Percentiles rank a stretch among this genome's conserved stretches.
These are phyloP conservation scores for Blastobasis lacticolella DNA, from an alignment of 2,888 invertebrate species.

Conservation along the genomic window DNA sequence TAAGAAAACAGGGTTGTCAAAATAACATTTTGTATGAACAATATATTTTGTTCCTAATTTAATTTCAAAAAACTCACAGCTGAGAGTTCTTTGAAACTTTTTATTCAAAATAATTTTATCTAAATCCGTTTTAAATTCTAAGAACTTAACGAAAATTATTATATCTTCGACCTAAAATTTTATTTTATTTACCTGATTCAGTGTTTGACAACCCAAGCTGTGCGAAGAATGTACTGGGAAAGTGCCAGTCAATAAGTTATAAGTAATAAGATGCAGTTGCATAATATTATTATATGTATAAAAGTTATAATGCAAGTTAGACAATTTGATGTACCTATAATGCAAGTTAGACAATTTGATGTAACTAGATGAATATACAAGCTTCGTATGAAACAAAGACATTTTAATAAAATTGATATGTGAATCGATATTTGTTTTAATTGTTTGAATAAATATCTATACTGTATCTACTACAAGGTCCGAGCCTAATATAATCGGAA, in stretches of 20 bases:
- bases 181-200: too few relatives aligned
- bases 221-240: not conserved
- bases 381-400: slow-evolving; percentile 64
- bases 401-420: slow-evolving; percentile 72
- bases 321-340: slow-evolving; percentile 30
- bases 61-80: too few relatives aligned
- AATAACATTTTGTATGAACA: too few relatives aligned
- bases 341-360: slow-evolving; percentile 60
- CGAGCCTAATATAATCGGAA: not conserved
- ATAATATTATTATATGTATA: slow-evolving; percentile 25
- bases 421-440: slow-evolving; percentile 28
- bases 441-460: not conserved
- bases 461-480: not conserved
- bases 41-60: too few relatives aligned
- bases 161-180: too few relatives aligned
- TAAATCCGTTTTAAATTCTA: too few relatives aligned
- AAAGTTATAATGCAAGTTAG: slow-evolving; percentile 24
- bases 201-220: too few relatives aligned
- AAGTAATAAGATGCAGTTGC: slow-evolving; percentile 13
- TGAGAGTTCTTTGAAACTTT: too few relatives aligned
- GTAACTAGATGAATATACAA: slow-evolving; percentile 69
- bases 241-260: slow-evolving; percentile 6
- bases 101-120: too few relatives aligned
- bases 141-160: too few relatives aligned
- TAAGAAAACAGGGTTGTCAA: too few relatives aligned